Evolutionary conservation across 2,797 vertebrate species (phyloP), one percentile per base, ranked within the genome.

Genomic region (Tinamus major): DNA sequence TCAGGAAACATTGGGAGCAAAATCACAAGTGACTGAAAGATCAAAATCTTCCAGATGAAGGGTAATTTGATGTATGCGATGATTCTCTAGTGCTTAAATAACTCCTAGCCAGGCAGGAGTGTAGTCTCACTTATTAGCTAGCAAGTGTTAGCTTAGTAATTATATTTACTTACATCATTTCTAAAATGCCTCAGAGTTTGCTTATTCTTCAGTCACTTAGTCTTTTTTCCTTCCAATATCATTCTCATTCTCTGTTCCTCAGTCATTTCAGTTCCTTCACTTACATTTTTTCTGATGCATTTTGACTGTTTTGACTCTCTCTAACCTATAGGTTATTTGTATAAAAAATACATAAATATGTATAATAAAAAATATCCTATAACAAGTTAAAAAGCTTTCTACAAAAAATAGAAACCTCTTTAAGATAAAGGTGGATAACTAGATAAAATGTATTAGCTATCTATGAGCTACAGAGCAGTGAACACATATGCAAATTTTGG

Each of bases 21-120:
- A 95, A 86, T 5, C 39, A 84, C 42, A 62, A 37, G 39, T 31
- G 80, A 79, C 3, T 12, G 41, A 41, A 87, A 85, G 64, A 80
- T 71, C 20, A 49, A 62, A 87, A 64, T 78, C 56, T 92, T 82
- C 27, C 48, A 49, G 24, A 19, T 84, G 70, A 79, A 85, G 85
- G 35, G 24, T 37, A 46, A 13, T 58, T 89, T 2, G 2, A 44
- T 0, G 0, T 44, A 51, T 24, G 13, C 27, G 23, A 9, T 72
- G 20, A 8, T 69, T 33, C 65, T 77, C 29, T 55, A 59, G 13
- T 7, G 17, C 10, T 82, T 70, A 65, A 69, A 46, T 69, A 79
- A 68, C 58, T 68, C 37, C 56, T 49, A 79, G 26, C 20, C 39
- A 65, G 24, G 53, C 27, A 77, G 44, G 48, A 68, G 2, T 56